phyloP scores from a whole-genome alignment of 2,797 vertebrate genomes.

The Mallotus villosus region DNA sequence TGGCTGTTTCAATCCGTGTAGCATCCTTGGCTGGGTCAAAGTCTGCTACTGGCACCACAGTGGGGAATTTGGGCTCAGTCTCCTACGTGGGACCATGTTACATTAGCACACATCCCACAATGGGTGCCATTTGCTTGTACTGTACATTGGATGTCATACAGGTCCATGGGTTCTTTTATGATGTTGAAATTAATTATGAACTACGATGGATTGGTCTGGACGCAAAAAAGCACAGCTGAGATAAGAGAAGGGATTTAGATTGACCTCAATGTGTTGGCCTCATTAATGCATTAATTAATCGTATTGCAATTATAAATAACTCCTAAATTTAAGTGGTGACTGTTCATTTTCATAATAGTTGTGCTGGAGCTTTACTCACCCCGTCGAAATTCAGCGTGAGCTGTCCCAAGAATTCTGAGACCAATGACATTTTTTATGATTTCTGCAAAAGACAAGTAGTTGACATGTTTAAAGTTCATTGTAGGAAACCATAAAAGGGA shows the following conservation, averaged over 20 bases:
- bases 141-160: not conserved
- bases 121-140: not conserved
- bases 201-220: too few species aligned
- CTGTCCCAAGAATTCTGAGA: slow-evolving; percentile 88
- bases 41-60: slow-evolving; percentile 71
- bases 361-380: slow-evolving; percentile 70
- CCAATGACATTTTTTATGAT: slow-evolving; percentile 80
- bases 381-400: slow-evolving; percentile 81
- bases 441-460: not conserved
- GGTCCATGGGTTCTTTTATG: not conserved
- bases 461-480: not conserved
- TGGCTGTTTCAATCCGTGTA: slow-evolving; percentile 84
- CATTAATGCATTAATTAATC: not conserved
- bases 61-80: slow-evolving; percentile 67
- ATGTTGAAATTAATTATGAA: not conserved
- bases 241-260: not conserved
- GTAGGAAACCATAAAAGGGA: not conserved
- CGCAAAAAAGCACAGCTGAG: too few species aligned
- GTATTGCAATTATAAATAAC: not conserved
- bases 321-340: not conserved
- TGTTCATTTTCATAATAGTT: not conserved
- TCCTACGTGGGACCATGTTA: slow-evolving; percentile 48
- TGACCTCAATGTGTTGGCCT: not conserved
- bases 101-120: not conserved
- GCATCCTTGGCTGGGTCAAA: slow-evolving; percentile 89